A percentile compares a stretch with the other conserved stretches of the same genome.
Evolutionary conservation across 2,113 vertebrate genomes (phyloP).

Genomic region (Tamias sibiricus): DNA sequence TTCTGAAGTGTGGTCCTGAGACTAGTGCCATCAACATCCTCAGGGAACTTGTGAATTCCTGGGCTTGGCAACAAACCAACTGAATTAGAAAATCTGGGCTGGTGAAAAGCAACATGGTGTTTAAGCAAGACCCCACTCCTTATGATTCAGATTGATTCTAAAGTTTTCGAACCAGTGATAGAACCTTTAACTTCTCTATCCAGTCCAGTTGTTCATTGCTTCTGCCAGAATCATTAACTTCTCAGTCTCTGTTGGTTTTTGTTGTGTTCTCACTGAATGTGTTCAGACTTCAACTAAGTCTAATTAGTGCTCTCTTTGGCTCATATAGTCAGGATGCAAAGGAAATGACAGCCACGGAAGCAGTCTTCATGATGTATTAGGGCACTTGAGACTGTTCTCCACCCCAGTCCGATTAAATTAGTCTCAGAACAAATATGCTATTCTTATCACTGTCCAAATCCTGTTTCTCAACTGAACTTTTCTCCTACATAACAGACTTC

Average conservation of each 20-base stretch:
- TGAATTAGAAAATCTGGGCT: no score
- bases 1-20: not conserved
- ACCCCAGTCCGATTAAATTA: not conserved
- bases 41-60: not conserved
- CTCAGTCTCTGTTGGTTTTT: not conserved
- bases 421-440: not conserved
- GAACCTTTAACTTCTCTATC: not conserved
- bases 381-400: no score
- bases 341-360: not conserved
- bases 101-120: not conserved
- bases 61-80: not conserved
- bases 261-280: not conserved
- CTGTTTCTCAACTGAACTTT: not conserved
- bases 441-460: not conserved
- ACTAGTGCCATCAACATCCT: no score
- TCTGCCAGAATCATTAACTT: not conserved
- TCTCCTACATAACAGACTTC: not conserved
- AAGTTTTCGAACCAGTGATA: not conserved
- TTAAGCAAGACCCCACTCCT: not conserved
- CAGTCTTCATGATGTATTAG: not conserved
- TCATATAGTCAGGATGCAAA: not conserved
- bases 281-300: not conserved
- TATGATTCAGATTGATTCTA: not conserved
- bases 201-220: not conserved
- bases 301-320: not conserved